Conservation (phyloP, 2,113 vertebrate genomes). For the Serinus canaria region DNA sequence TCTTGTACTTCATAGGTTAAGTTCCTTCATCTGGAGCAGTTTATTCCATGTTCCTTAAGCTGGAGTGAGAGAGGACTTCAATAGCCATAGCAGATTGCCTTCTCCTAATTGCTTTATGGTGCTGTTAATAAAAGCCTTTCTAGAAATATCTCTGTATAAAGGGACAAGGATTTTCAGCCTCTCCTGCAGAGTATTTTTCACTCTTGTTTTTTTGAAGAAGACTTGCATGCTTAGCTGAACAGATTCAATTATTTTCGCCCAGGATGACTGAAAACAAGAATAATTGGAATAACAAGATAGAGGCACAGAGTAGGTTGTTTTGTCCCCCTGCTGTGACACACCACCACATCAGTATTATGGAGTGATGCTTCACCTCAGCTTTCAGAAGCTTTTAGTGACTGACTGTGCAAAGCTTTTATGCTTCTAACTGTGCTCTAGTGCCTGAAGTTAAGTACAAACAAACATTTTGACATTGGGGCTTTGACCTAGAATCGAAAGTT, state of each 20-base stretch:
- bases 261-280: slow-evolving; percentile 29
- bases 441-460: background rate
- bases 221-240: slow-evolving; percentile 33
- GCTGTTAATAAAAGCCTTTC: background rate
- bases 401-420: background rate
- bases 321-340: background rate
- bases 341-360: background rate
- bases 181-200: background rate
- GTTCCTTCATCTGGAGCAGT: background rate
- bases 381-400: background rate
- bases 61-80: background rate
- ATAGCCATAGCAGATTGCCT: background rate
- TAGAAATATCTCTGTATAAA: background rate
- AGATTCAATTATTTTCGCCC: slow-evolving; percentile 25
- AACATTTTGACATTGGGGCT: background rate
- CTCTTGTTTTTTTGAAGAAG: slow-evolving; percentile 3
- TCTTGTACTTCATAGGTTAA: background rate
- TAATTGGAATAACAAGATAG: slow-evolving; percentile 24
- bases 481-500: background rate
- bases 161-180: background rate
- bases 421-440: background rate
- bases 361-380: background rate
- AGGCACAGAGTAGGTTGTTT: background rate
- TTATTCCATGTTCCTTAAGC: background rate
- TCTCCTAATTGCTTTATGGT: slow-evolving; percentile 6